phyloP scores from a whole-genome alignment of 2,888 invertebrate genomes.

The Syrista parreyssii region DNA sequence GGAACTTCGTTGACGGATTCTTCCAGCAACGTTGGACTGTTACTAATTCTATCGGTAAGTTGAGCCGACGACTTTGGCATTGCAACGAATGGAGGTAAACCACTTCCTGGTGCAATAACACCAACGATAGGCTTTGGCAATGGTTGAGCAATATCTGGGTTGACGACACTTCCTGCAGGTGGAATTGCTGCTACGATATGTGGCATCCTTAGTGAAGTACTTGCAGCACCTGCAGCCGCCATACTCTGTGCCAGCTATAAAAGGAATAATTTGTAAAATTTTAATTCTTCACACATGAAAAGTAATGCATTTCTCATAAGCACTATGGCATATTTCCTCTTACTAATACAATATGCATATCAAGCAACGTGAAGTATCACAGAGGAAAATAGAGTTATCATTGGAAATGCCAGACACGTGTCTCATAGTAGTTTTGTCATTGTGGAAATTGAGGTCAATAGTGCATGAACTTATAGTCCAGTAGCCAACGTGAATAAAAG shows the following conservation, averaged over 20 bases:
- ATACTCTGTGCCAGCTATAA: slow-evolving; percentile 33
- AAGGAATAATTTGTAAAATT: slow-evolving; percentile 4
- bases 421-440: background rate
- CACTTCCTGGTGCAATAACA: slow-evolving; percentile 26
- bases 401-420: background rate
- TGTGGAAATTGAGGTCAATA: background rate
- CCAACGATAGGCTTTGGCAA: slow-evolving; percentile 30
- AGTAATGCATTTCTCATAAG: background rate
- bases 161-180: slow-evolving; percentile 36
- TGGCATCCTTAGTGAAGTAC: slow-evolving; percentile 30
- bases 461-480: background rate
- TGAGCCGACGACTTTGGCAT: slow-evolving; percentile 59
- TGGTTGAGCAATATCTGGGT: slow-evolving; percentile 23
- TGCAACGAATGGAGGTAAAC: slow-evolving; percentile 57
- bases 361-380: background rate
- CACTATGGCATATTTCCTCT: background rate
- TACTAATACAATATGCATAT: background rate
- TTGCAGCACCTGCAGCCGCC: background rate
- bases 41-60: slow-evolving; percentile 58
- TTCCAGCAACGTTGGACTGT: slow-evolving; percentile 50
- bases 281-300: background rate
- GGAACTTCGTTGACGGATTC: slow-evolving; percentile 58
- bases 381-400: background rate
- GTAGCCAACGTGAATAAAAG: background rate
- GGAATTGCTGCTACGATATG: slow-evolving; percentile 47